Percentiles rank a stretch among this genome's conserved stretches.
Evolutionary conservation across 2,113 vertebrate species (phyloP).

Genomic region (Chloropsis hardwickii): DNA sequence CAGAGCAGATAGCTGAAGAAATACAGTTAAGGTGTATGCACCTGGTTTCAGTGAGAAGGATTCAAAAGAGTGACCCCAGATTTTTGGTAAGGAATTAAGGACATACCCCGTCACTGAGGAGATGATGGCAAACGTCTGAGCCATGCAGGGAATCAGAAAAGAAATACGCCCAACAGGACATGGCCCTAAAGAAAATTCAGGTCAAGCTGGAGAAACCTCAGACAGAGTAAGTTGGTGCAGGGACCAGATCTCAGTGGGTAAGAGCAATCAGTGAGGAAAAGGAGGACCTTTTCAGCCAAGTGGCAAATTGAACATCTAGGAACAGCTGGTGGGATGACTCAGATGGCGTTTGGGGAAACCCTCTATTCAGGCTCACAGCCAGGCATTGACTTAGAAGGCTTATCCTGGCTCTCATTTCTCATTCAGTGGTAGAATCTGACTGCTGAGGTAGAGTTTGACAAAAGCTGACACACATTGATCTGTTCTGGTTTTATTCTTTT

Average conservation of each 20-base stretch:
- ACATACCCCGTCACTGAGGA: rapidly evolving
- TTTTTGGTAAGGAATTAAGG: neutral
- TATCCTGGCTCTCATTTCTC: neutral
- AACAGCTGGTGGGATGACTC: slow-evolving; percentile 10
- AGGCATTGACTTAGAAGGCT: neutral
- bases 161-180: neutral
- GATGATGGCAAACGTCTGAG: neutral
- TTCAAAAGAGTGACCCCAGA: neutral
- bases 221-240: neutral
- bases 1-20: neutral
- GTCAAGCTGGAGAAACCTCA: neutral
- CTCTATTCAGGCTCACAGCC: neutral
- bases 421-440: neutral
- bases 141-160: neutral
- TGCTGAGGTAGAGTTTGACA: neutral
- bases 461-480: neutral
- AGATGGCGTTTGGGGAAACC: neutral
- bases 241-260: neutral
- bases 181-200: neutral
- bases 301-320: slow-evolving; percentile 2
- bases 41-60: neutral
- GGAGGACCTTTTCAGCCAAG: neutral
- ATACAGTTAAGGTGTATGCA: neutral
- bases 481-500: neutral
- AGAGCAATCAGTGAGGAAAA: neutral